phyloP scores from a whole-genome alignment of 1,140 invertebrate species.

The Nasonia longicornis region DNA sequence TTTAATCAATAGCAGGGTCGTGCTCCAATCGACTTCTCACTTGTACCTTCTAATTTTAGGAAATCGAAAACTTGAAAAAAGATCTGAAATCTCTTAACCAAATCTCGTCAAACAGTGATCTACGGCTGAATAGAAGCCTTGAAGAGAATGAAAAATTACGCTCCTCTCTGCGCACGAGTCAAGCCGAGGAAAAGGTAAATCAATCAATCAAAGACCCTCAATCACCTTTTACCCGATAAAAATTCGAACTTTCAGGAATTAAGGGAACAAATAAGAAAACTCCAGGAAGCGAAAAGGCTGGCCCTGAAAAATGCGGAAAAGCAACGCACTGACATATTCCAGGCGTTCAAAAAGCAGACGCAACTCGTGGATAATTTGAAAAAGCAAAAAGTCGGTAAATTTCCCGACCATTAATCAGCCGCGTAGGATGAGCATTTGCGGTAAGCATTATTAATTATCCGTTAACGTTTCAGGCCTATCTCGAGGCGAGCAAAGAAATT shows the following conservation, averaged over 20 bases:
- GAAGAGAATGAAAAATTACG: constrained; percentile 56
- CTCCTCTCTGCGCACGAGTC: constrained; percentile 60
- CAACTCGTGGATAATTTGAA: constrained; percentile 70
- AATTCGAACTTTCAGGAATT: constrained; percentile 61
- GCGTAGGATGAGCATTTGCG: not conserved
- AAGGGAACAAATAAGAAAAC: constrained; percentile 63
- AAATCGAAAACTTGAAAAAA: constrained; percentile 67
- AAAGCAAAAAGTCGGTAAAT: constrained; percentile 67
- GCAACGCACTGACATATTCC: constrained; percentile 66
- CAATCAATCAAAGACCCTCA: constrained; percentile 11
- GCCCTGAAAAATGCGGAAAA: constrained; percentile 66
- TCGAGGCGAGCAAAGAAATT: constrained; percentile 63
- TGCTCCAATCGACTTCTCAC: too few relatives aligned
- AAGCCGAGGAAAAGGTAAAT: constrained; percentile 68
- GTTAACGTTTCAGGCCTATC: constrained; percentile 59
- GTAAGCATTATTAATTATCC: not conserved
- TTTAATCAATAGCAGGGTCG: not conserved
- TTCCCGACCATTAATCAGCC: not conserved
- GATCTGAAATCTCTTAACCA: constrained; percentile 64
- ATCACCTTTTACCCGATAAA: not conserved
- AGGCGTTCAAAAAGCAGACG: constrained; percentile 70
- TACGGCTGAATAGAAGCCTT: constrained; percentile 65
- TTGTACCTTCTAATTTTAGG: constrained; percentile 47
- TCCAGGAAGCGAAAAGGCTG: constrained; percentile 62
- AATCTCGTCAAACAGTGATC: constrained; percentile 59